Evolutionary conservation across 2,888 invertebrate genomes (phyloP).

Genomic region (Oasisia sp.): DNA sequence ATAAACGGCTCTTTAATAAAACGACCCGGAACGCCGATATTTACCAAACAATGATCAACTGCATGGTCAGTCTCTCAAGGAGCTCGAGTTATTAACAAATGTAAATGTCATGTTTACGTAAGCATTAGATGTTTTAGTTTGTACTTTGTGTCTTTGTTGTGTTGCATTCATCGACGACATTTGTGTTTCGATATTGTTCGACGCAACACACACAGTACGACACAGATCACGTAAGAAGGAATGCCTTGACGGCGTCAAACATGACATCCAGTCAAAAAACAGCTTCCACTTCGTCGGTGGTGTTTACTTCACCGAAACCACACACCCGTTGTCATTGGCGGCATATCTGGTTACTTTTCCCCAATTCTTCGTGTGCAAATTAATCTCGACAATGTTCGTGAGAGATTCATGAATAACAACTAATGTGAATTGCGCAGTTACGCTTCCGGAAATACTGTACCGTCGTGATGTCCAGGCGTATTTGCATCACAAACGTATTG

Average conservation of each 20-base stretch:
- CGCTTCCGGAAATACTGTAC: background rate
- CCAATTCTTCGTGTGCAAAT: background rate
- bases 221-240: background rate
- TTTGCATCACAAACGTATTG: background rate
- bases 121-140: background rate
- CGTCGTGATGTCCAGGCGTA: background rate
- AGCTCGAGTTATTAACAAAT: too few species aligned
- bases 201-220: background rate
- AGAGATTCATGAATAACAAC: background rate
- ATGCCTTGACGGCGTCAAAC: background rate
- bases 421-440: background rate
- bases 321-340: background rate
- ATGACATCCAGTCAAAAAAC: too few species aligned
- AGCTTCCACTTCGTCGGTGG: background rate
- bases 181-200: background rate
- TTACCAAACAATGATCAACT: too few species aligned
- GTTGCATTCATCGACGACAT: too few species aligned
- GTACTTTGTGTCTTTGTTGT: background rate
- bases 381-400: background rate
- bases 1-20: too few species aligned
- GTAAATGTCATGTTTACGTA: background rate
- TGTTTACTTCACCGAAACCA: background rate
- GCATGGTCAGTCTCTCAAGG: background rate
- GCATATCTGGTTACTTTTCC: background rate
- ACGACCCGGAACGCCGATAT: too few species aligned